Percentiles rank a stretch among this genome's conserved stretches.
Evolutionary conservation across 2,888 invertebrate species (phyloP).

Genomic region (Chrysina gloriosa): DNA sequence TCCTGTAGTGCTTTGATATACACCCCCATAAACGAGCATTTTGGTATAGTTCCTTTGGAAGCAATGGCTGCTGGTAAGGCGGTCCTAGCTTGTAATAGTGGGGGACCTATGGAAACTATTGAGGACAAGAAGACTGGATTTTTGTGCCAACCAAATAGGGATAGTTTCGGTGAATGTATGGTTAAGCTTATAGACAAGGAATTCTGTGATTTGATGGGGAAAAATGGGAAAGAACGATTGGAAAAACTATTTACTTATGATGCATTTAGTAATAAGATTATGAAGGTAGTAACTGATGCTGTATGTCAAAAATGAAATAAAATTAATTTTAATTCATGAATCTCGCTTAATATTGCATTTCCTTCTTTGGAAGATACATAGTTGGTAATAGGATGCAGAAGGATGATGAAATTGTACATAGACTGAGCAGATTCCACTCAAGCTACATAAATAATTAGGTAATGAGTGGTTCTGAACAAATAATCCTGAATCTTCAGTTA

Average conservation of each 20-base stretch:
- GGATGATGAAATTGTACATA: no score
- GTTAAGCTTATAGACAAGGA: constrained; percentile 71
- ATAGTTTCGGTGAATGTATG: constrained; percentile 84
- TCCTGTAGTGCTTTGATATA: constrained; percentile 86
- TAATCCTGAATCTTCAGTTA: no score
- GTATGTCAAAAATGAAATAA: constrained; percentile 16
- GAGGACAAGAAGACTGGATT: constrained; percentile 83
- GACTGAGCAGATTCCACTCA: no score
- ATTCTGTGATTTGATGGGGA: constrained; percentile 76
- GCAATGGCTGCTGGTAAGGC: constrained; percentile 96
- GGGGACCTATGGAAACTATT: constrained; percentile 96
- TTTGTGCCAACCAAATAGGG: constrained; percentile 76
- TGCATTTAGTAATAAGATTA: constrained; percentile 70
- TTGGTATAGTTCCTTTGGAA: constrained; percentile 99
- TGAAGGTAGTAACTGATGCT: constrained; percentile 44
- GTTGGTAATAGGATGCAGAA: no score
- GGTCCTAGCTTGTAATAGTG: constrained; percentile 94
- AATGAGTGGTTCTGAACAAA: no score
- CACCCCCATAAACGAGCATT: constrained; percentile 97
- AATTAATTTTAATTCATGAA: constrained; percentile 18
- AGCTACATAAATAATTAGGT: no score
- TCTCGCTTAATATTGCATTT: constrained; percentile 15
- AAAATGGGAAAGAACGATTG: constrained; percentile 80
- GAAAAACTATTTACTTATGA: constrained; percentile 85
- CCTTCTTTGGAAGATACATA: no score